These are phyloP conservation scores for Empis stercorea DNA, from an alignment of 2,888 invertebrate genomes.

Conservation along the genomic window DNA sequence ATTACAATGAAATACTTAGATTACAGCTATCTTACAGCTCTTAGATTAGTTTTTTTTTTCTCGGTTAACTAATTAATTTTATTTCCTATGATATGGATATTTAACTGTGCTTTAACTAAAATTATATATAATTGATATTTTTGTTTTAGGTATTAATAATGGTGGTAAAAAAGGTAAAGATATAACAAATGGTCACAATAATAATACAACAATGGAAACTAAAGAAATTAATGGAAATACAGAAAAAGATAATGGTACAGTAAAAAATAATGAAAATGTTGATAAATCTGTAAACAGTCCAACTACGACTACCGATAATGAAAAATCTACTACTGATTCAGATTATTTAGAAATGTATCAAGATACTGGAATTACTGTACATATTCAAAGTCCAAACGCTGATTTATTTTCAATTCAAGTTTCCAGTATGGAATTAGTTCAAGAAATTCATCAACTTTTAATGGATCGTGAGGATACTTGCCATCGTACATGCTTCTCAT, in stretches of 20 bases:
- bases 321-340: constrained; percentile 3
- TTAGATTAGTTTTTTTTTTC: too few species aligned
- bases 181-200: constrained; percentile 7
- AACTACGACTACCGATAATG: not conserved
- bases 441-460: constrained; percentile 93
- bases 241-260: not conserved
- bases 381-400: constrained; percentile 81
- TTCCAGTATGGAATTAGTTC: constrained; percentile 93
- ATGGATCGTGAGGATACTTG: constrained; percentile 99
- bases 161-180: constrained; percentile 10
- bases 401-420: constrained; percentile 92
- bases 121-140: too few species aligned
- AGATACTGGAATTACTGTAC: constrained; percentile 86
- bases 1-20: too few species aligned
- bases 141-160: constrained; percentile 5
- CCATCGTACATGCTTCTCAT: constrained; percentile 94
- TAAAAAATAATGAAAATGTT: too few species aligned
- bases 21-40: too few species aligned
- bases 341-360: constrained; percentile 61
- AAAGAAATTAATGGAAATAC: constrained; percentile 6
- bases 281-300: too few species aligned
- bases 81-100: too few species aligned
- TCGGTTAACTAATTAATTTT: too few species aligned
- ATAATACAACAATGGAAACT: constrained; percentile 1
- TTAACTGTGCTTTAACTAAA: too few species aligned